Conservation (phyloP, 2,888 invertebrate species). For the Troides helena region DNA sequence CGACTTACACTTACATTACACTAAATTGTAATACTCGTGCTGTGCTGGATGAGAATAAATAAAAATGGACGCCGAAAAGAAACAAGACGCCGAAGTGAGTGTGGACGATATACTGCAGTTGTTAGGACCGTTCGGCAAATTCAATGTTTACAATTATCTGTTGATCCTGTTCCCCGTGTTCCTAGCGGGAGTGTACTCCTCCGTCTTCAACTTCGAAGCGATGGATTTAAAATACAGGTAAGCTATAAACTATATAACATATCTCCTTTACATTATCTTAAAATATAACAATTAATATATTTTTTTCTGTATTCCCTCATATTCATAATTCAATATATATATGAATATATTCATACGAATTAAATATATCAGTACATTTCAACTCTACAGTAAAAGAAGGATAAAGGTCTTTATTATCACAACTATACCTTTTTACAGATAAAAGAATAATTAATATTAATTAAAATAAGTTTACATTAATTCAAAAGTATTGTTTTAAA, state of each 20-base stretch:
- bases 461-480: too few relatives aligned
- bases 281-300: neutral
- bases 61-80: constrained; percentile 70
- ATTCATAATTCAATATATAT: too few relatives aligned
- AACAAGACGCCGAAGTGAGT: constrained; percentile 56
- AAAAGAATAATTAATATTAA: too few relatives aligned
- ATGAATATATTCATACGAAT: too few relatives aligned
- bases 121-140: constrained; percentile 66
- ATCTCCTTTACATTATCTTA: neutral
- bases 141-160: constrained; percentile 62
- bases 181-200: constrained; percentile 69
- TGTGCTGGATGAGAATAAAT: constrained; percentile 28
- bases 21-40: constrained; percentile 29
- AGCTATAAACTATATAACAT: constrained; percentile 28
- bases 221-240: constrained; percentile 73
- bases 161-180: constrained; percentile 69
- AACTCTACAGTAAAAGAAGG: too few relatives aligned
- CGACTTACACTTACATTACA: neutral
- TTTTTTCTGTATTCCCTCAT: neutral
- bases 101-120: constrained; percentile 70
- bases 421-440: too few relatives aligned
- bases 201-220: constrained; percentile 73
- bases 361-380: too few relatives aligned
- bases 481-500: too few relatives aligned
- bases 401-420: too few relatives aligned